Evolutionary conservation across 2,113 vertebrate species (phyloP).

Genomic region (Amazona guildingii): DNA sequence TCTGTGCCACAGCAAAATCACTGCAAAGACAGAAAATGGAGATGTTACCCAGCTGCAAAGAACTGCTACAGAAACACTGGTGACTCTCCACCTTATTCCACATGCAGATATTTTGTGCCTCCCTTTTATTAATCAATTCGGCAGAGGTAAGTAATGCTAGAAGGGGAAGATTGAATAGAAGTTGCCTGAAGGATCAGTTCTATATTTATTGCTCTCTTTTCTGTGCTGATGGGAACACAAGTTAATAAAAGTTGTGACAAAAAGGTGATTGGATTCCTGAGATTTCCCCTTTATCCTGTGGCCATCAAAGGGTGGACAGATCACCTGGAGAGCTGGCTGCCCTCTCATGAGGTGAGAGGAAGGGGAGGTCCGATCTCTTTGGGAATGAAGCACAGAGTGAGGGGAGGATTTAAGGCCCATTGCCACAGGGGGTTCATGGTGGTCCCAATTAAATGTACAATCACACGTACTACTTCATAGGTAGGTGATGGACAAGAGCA

Average conservation of each 20-base stretch:
- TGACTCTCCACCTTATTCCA: not conserved
- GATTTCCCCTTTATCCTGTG: not conserved
- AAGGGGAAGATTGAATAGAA: not conserved
- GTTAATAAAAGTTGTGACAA: not conserved
- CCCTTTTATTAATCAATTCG: not conserved
- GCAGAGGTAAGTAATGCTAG: not conserved
- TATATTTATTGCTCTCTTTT: not conserved
- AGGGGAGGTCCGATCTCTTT: not conserved
- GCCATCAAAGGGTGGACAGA: not conserved
- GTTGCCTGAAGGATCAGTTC: not conserved
- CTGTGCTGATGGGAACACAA: not conserved
- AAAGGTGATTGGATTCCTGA: not conserved
- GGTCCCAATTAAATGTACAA: not conserved
- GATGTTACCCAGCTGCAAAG: not conserved
- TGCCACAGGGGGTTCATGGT: not conserved
- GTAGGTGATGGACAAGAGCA: not conserved
- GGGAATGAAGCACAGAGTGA: not conserved
- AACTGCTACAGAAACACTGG: not conserved
- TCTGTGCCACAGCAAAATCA: not conserved
- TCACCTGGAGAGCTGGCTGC: not conserved
- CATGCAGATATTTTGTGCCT: not conserved
- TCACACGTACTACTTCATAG: not conserved
- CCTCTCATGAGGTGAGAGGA: rapidly evolving
- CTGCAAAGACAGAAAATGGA: not conserved
- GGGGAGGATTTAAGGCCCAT: not conserved